Percentiles rank a stretch among this genome's conserved stretches.
Conservation (phyloP, 2,113 vertebrate genomes). For the Sula dactylatra region DNA sequence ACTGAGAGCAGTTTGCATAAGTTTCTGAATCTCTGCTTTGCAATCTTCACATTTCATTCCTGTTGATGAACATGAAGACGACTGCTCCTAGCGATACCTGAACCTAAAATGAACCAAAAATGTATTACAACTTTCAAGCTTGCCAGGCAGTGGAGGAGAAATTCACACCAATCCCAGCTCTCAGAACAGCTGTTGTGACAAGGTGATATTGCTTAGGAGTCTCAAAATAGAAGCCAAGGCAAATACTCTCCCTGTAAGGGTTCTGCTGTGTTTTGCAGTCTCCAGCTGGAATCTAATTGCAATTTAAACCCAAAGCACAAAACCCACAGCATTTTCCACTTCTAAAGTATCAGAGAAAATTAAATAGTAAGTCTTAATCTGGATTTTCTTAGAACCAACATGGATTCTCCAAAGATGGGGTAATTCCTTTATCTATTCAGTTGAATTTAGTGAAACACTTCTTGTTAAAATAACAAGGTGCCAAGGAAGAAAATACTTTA, state of each 20-base stretch:
- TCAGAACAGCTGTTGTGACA: conserved; percentile 74
- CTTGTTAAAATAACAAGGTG: not conserved
- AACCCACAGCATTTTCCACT: not conserved
- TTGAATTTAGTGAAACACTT: not conserved
- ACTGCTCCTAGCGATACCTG: conserved; percentile 74
- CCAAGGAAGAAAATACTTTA: not conserved
- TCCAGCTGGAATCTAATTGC: conserved; percentile 77
- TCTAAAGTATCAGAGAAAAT: conserved; percentile 28
- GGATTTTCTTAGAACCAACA: not conserved
- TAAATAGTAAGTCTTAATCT: conserved; percentile 29
- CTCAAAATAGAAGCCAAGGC: conserved; percentile 71
- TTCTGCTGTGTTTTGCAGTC: conserved; percentile 57
- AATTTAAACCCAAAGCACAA: conserved; percentile 63
- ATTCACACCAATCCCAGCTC: conserved; percentile 54
- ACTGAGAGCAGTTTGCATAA: conserved; percentile 51
- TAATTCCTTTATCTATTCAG: not conserved
- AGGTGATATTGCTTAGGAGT: conserved; percentile 71
- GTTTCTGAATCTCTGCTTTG: conserved; percentile 37
- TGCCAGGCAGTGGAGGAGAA: conserved; percentile 58
- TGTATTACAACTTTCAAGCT: conserved; percentile 48
- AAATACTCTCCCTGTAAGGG: conserved; percentile 58
- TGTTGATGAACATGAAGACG: conserved; percentile 31
- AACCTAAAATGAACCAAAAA: conserved; percentile 75
- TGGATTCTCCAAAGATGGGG: not conserved
- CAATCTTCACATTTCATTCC: not conserved